Evolutionary conservation across 2,113 vertebrate species (phyloP), one percentile per base, ranked within the genome.

Genomic region (Riparia riparia): DNA sequence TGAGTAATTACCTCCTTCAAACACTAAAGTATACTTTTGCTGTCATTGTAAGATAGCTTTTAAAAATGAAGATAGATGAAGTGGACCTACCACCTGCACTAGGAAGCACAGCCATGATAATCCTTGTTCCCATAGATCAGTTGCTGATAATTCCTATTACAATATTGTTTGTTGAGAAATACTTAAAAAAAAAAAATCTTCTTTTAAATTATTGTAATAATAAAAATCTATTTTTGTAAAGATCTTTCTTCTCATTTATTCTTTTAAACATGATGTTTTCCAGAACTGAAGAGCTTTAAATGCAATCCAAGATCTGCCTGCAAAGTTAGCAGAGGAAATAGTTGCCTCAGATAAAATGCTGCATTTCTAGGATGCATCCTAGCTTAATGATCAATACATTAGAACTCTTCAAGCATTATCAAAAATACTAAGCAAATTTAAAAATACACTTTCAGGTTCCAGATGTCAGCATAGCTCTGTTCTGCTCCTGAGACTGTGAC

Each of bases 141-240:
- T 53, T 44, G 51, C 37, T 85, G 28, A 16, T 82, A 85, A 93
- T 93, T 94, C n/a, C 32, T 90, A 51, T 41, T 66, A 58, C 20
- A 80, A 82, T 82, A 58, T 5, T 70, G 19, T 79, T 89, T 73
- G 86, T 29, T 77, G 64, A 76, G 54, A 96, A 90, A 87, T 44
- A 25, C 11, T 69, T 28, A 53, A 53, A 80, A 71, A 68, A 82
- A 50, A 63, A 16, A 37, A 37, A 37, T 37, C 37, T 37, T 50
- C 18, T 63, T 92, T 89, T 84, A 89, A 95, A 96, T 96, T 96
- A 97, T 60, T 96, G 57, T 57, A 64, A 86, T 68, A 96, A 97
- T 95, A 96, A 97, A 97, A 77, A 89, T 81, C 18, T 98, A 97
- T 96, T 96, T 97, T 97, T 93, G 24, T 90, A 96, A 97, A 92